Percentiles rank a stretch among this genome's conserved stretches.
Evolutionary conservation across 1,140 invertebrate genomes (phyloP).

Genomic region (Drosophila funebris): DNA sequence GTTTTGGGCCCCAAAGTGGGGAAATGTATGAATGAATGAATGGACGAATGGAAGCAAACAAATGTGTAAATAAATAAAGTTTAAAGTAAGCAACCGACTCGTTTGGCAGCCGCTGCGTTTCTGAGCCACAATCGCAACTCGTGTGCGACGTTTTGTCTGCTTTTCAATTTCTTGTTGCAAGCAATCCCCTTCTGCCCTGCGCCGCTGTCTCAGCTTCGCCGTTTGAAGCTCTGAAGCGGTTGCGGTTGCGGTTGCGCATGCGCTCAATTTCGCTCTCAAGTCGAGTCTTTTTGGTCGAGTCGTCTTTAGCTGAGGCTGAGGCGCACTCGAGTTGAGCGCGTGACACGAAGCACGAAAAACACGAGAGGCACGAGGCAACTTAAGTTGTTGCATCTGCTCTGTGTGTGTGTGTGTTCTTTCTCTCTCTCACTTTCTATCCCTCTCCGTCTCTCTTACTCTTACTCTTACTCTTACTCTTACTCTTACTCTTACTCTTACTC

Average conservation of each 20-base stretch:
- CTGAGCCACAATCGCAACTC: constrained; percentile 73
- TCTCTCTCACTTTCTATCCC: neutral
- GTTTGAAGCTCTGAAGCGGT: constrained; percentile 14
- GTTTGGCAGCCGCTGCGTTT: constrained; percentile 80
- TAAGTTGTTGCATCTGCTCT: neutral
- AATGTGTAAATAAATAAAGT: constrained; percentile 12
- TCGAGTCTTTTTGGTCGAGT: neutral
- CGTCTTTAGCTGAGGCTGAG: neutral
- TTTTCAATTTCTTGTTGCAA: constrained; percentile 53
- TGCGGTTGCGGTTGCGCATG: constrained; percentile 41
- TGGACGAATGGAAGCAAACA: neutral
- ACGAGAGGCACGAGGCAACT: neutral
- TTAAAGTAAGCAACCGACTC: constrained; percentile 60
- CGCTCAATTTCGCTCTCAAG: constrained; percentile 15
- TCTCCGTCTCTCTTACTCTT: neutral
- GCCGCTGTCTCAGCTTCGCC: neutral
- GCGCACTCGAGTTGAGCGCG: constrained; percentile 5
- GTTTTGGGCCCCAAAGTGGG: neutral
- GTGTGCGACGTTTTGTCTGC: constrained; percentile 73
- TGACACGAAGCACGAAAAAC: constrained; percentile 23
- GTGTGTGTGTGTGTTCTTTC: no score
- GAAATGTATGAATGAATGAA: no score
- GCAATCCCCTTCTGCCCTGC: constrained; percentile 12
- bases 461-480: neutral
- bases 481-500: neutral